Percentiles rank a stretch among this genome's conserved stretches.
Conservation (phyloP, 2,797 vertebrate genomes). For the Danionella dracula region DNA sequence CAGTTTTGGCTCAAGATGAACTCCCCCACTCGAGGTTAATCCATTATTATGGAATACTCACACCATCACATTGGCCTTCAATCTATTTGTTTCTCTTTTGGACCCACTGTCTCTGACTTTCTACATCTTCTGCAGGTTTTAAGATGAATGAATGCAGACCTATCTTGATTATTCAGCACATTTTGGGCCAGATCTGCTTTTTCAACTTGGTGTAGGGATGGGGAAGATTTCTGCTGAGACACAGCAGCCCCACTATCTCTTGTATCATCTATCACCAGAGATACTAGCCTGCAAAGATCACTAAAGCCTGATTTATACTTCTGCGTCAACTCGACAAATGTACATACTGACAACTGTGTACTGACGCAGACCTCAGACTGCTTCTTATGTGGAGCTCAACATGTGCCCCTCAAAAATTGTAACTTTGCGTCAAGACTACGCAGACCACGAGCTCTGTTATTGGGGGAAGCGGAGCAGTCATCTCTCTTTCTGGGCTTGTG, state of each 20-base stretch:
- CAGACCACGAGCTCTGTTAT: too few relatives aligned
- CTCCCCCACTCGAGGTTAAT: slow-evolving; percentile 24
- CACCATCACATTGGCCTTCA: slow-evolving; percentile 22
- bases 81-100: neutral
- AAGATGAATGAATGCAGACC: slow-evolving; percentile 2
- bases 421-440: too few relatives aligned
- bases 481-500: too few relatives aligned
- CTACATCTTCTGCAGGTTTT: neutral
- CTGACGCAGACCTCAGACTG: too few relatives aligned
- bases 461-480: too few relatives aligned
- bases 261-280: slow-evolving; percentile 27
- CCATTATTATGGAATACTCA: slow-evolving; percentile 27
- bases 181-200: neutral
- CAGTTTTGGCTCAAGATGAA: slow-evolving; percentile 3
- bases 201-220: neutral
- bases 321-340: too few relatives aligned
- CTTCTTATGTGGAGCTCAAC: too few relatives aligned
- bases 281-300: neutral
- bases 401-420: too few relatives aligned
- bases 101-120: neutral
- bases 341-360: too few relatives aligned
- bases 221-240: neutral
- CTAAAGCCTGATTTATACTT: too few relatives aligned
- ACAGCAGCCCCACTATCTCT: slow-evolving; percentile 14
- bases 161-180: slow-evolving; percentile 12